phyloP scores from a whole-genome alignment of 2,888 invertebrate genomes.

The Drosophila borealis region DNA sequence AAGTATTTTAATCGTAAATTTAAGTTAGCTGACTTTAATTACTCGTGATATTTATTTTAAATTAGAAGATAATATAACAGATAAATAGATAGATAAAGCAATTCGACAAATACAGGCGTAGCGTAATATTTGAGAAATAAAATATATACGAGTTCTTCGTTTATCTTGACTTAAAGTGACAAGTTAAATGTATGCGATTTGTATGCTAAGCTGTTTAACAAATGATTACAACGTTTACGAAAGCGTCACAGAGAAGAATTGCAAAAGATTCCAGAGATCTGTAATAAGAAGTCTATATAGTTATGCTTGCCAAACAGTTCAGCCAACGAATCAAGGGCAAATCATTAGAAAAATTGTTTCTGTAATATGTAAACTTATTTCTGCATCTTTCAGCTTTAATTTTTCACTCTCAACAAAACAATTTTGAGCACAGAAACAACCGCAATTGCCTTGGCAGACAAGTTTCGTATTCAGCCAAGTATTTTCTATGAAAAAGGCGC shows the following conservation, averaged over 20 bases:
- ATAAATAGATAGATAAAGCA: background rate
- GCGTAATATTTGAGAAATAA: no score
- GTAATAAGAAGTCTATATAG: background rate
- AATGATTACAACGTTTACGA: no score
- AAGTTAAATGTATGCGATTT: no score
- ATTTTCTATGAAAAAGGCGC: conserved; percentile 35
- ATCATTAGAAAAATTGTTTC: background rate
- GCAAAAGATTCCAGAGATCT: background rate
- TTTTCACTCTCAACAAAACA: background rate
- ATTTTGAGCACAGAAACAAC: conserved; percentile 2
- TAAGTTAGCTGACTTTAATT: background rate
- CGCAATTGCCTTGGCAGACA: conserved; percentile 17
- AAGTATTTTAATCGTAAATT: conserved; percentile 16
- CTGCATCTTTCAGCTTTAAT: conserved; percentile 8
- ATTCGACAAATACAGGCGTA: no score
- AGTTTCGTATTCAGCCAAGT: conserved; percentile 36
- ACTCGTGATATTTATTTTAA: background rate
- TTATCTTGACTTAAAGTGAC: no score
- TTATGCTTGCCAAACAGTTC: background rate
- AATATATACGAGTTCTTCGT: no score
- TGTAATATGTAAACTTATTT: conserved; percentile 18
- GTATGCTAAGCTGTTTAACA: no score
- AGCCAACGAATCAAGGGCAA: background rate
- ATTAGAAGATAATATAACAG: background rate
- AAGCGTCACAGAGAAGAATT: no score